These are phyloP conservation scores for Pollenia angustigena DNA, from an alignment of 2,888 invertebrate genomes.

Conservation along the genomic window DNA sequence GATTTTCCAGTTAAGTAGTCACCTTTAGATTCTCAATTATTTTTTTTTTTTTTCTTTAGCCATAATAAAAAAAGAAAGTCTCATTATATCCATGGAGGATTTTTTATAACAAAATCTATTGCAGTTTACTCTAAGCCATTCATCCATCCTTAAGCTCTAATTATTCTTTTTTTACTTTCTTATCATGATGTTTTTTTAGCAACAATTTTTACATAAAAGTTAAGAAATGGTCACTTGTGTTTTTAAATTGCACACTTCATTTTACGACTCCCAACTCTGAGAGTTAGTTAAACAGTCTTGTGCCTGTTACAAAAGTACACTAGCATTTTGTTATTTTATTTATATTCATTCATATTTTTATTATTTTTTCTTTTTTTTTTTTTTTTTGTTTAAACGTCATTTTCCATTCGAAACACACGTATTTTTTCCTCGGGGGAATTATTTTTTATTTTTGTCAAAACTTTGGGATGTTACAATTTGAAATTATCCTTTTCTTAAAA, in stretches of 20 bases:
- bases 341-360: constrained; percentile 53
- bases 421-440: not conserved
- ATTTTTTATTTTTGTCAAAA: constrained; percentile 3
- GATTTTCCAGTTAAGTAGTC: constrained; percentile 70
- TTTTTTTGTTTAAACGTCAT: constrained; percentile 7
- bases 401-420: constrained; percentile 26
- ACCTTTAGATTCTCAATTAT: constrained; percentile 71
- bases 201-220: constrained; percentile 4
- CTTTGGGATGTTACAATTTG: constrained; percentile 11
- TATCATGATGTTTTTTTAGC: constrained; percentile 32
- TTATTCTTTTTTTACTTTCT: constrained; percentile 11
- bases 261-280: not conserved
- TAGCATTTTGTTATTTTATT: constrained; percentile 62
- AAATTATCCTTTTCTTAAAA: constrained; percentile 34
- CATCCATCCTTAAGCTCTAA: constrained; percentile 2
- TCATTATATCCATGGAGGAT: constrained; percentile 52
- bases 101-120: constrained; percentile 25
- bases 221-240: not conserved
- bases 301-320: constrained; percentile 37
- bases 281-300: not conserved
- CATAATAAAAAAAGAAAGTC: constrained; percentile 54
- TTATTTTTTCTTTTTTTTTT: no score
- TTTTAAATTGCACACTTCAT: not conserved
- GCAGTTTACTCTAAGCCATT: not conserved
- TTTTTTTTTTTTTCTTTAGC: constrained; percentile 51